phyloP scores from a whole-genome alignment of 2,797 vertebrate genomes.

The Phyllotis vaccarum region DNA sequence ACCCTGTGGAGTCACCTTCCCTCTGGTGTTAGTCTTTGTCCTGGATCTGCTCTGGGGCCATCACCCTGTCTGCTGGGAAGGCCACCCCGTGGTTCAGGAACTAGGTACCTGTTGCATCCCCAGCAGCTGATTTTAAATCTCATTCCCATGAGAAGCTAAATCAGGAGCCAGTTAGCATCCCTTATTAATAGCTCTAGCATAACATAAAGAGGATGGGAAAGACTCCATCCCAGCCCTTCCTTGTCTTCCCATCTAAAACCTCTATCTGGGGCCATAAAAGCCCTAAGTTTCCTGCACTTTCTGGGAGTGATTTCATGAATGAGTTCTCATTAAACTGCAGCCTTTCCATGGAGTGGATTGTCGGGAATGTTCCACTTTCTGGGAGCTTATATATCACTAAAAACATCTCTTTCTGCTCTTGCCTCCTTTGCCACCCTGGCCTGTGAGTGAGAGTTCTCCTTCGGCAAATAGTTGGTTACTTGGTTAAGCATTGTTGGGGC shows the following conservation, averaged over 20 bases:
- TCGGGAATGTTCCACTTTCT: neutral
- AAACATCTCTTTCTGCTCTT: neutral
- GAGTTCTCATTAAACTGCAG: neutral
- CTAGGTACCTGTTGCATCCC: rapidly evolving
- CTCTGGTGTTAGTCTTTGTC: neutral
- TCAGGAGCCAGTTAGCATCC: constrained; percentile 49
- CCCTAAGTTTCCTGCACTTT: neutral
- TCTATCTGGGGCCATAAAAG: neutral
- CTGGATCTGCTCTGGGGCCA: too few species aligned
- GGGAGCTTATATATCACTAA: neutral
- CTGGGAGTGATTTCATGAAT: neutral
- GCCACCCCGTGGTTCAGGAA: neutral
- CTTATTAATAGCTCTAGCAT: constrained; percentile 64
- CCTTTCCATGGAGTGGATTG: neutral
- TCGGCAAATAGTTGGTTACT: neutral
- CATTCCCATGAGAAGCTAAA: constrained; percentile 54
- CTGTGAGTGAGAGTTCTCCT: neutral
- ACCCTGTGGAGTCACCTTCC: neutral
- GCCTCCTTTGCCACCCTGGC: neutral
- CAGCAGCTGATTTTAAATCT: constrained; percentile 17
- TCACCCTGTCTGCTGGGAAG: neutral
- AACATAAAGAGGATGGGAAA: neutral
- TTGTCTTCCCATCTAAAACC: neutral
- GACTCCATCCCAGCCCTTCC: neutral
- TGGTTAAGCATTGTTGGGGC: neutral